phyloP scores from a whole-genome alignment of 2,797 vertebrate species.

The Aselliscus stoliczkanus region DNA sequence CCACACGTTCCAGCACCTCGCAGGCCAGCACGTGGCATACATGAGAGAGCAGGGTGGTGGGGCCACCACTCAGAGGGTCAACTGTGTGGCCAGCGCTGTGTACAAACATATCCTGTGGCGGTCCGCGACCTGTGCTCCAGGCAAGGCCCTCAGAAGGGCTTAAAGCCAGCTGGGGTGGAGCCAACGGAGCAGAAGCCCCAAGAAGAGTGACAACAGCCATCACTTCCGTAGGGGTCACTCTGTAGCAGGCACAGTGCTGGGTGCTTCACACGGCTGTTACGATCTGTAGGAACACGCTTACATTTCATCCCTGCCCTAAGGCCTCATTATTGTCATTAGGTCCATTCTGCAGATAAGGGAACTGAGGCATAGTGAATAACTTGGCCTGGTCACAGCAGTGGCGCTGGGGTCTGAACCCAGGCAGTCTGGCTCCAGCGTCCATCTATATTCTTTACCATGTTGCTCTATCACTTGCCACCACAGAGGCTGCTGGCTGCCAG shows the following conservation, averaged over 20 bases:
- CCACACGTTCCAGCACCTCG: background rate
- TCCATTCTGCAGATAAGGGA: background rate
- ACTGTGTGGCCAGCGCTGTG: background rate
- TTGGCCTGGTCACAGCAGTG: background rate
- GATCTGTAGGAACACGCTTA: accelerated
- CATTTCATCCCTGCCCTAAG: no score
- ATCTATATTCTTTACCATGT: accelerated
- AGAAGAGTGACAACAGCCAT: accelerated
- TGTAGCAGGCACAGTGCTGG: accelerated
- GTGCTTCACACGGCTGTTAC: accelerated
- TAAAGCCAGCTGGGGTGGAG: background rate
- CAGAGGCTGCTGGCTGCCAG: background rate
- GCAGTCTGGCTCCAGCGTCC: background rate
- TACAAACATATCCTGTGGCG: background rate
- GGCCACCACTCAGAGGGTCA: background rate
- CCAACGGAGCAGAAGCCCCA: background rate
- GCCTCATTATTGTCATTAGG: background rate
- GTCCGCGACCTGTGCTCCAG: background rate
- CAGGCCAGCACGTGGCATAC: background rate
- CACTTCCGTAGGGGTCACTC: accelerated
- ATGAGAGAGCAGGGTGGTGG: background rate
- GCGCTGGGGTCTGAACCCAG: background rate
- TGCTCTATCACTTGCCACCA: background rate
- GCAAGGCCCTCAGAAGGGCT: background rate
- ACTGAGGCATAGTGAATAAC: background rate